Conservation (phyloP, 2,888 invertebrate genomes). For the Julus scanicus region DNA sequence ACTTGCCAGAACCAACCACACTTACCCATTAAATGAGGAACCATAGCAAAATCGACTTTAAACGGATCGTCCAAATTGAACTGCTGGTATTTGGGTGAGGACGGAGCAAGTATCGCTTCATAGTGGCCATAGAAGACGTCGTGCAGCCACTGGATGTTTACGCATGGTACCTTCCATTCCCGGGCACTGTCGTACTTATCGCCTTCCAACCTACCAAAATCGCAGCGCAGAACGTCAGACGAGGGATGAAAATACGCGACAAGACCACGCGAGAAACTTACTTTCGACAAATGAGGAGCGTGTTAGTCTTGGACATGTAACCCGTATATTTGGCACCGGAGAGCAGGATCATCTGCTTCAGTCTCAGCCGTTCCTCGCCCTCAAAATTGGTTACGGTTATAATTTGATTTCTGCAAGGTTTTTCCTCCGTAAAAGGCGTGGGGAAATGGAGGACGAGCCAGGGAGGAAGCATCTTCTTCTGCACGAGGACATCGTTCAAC, state of each 20-base stretch:
- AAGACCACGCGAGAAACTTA: conserved; percentile 59
- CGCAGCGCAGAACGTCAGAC: not conserved
- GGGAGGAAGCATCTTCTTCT: conserved; percentile 88
- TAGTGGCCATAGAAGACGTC: conserved; percentile 91
- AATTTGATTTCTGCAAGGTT: conserved; percentile 68
- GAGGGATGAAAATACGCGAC: not conserved
- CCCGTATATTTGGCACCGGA: conserved; percentile 84
- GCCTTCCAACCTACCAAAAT: conserved; percentile 78
- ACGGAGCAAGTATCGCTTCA: conserved; percentile 73
- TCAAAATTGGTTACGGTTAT: conserved; percentile 90
- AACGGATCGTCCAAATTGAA: conserved; percentile 83
- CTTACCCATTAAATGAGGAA: conserved; percentile 91
- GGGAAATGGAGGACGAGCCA: conserved; percentile 96
- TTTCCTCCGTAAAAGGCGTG: conserved; percentile 65
- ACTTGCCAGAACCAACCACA: not conserved
- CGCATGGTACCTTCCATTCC: conserved; percentile 91
- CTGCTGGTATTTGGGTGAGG: conserved; percentile 83
- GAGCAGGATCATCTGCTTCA: conserved; percentile 85
- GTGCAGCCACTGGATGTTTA: conserved; percentile 93
- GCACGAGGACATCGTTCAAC: conserved; percentile 89
- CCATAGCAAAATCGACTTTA: conserved; percentile 84
- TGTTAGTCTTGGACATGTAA: conserved; percentile 70
- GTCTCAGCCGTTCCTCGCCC: conserved; percentile 81
- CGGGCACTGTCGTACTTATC: conserved; percentile 88
- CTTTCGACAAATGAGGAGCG: conserved; percentile 70